These are phyloP conservation scores for Phortica magna DNA, from an alignment of 2,888 invertebrate genomes.

Conservation along the genomic window DNA sequence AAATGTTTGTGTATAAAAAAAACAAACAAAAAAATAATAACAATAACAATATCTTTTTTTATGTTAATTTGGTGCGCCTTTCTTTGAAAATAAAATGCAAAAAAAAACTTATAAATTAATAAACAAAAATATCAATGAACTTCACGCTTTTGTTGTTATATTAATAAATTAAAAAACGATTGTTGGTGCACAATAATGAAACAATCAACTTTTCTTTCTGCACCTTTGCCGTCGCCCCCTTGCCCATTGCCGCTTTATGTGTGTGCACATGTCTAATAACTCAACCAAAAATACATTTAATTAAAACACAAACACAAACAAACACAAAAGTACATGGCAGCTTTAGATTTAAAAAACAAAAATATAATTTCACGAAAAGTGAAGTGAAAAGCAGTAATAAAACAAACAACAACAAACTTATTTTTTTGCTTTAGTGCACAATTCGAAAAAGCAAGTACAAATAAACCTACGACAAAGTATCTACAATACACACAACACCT, in stretches of 20 bases:
- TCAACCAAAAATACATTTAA: conserved; percentile 11
- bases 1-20: not conserved
- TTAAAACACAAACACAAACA: not conserved
- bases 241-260: not conserved
- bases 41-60: not conserved
- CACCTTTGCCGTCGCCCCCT: not conserved
- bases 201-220: conserved; percentile 11
- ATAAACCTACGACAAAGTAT: not conserved
- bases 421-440: conserved; percentile 21
- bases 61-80: conserved; percentile 19
- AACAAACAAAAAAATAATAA: not conserved
- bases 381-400: not conserved
- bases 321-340: not conserved
- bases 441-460: not conserved
- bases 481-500: not conserved
- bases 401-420: not conserved
- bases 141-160: conserved; percentile 25
- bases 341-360: not conserved
- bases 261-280: not conserved
- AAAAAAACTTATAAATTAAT: too few species aligned
- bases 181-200: not conserved
- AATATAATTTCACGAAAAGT: conserved; percentile 17
- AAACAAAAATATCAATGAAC: conserved; percentile 20
- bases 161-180: not conserved
- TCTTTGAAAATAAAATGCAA: not conserved